These are phyloP conservation scores for Drosophila asahinai DNA, from an alignment of 1,140 invertebrate species.

Conservation along the genomic window DNA sequence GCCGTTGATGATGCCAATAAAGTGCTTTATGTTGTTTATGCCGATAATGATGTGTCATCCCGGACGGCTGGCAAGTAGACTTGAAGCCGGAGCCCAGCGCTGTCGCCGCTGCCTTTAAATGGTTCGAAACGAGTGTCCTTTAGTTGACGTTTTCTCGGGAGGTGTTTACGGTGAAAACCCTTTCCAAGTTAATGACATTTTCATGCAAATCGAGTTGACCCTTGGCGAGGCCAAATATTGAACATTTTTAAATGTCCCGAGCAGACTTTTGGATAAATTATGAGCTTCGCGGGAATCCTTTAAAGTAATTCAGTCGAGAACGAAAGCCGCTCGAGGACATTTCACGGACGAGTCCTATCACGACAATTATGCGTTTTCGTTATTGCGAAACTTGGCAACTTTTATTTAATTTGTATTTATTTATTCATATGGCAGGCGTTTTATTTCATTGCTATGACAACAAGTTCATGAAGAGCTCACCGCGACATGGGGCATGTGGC, in stretches of 20 bases:
- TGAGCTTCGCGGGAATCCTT: constrained; percentile 22
- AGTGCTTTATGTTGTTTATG: constrained; percentile 78
- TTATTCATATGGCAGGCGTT: constrained; percentile 70
- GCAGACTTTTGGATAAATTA: constrained; percentile 59
- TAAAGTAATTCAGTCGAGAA: constrained; percentile 17
- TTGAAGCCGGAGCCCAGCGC: constrained; percentile 13
- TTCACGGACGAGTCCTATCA: constrained; percentile 13
- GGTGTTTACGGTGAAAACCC: constrained; percentile 37
- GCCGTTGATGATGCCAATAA: constrained; percentile 74
- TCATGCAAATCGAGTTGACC: constrained; percentile 63
- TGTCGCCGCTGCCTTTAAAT: constrained; percentile 32
- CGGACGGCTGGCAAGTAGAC: constrained; percentile 23
- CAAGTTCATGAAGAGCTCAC: constrained; percentile 36
- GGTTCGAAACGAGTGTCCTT: constrained; percentile 24
- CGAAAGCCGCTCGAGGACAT: background rate
- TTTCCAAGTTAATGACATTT: constrained; percentile 56
- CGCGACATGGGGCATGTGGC: background rate
- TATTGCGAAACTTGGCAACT: constrained; percentile 56
- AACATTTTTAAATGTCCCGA: constrained; percentile 62
- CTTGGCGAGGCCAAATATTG: constrained; percentile 29
- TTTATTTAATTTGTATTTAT: constrained; percentile 77
- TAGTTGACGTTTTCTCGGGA: constrained; percentile 51
- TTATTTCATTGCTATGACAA: constrained; percentile 55
- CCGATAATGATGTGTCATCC: constrained; percentile 76
- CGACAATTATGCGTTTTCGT: constrained; percentile 60